These are phyloP conservation scores for Axinella damicornis DNA, from an alignment of 37 sponge, comb jelly and placozoan species.

Conservation along the genomic window DNA sequence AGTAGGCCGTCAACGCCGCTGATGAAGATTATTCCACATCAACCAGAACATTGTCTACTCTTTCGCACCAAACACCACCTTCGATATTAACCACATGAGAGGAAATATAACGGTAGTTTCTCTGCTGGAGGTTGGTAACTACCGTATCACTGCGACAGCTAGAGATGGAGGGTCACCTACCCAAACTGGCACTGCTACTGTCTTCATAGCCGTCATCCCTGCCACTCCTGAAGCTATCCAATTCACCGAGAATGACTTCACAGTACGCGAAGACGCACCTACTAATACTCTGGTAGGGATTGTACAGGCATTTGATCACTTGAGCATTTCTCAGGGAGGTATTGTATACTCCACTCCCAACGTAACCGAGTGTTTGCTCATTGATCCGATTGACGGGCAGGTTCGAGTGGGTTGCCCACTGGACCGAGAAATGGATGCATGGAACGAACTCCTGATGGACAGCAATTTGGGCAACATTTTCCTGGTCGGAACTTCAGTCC, in stretches of 20 bases:
- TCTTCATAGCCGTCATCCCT: conserved; percentile 39
- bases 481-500: not conserved
- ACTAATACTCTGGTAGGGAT: conserved; percentile 11
- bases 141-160: conserved; percentile 26
- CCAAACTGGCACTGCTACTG: not conserved
- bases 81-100: not conserved
- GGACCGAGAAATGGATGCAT: conserved; percentile 12
- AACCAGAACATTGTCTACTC: conserved; percentile 29
- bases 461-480: conserved; percentile 35
- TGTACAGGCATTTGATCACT: not conserved
- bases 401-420: conserved; percentile 13
- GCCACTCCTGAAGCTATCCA: not conserved
- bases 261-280: conserved; percentile 20
- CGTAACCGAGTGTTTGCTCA: conserved; percentile 5
- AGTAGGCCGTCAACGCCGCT: conserved; percentile 8
- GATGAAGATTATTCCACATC: conserved; percentile 9
- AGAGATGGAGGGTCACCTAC: conserved; percentile 49
- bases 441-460: conserved; percentile 8
- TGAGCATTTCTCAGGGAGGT: not conserved
- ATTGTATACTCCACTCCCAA: conserved; percentile 20
- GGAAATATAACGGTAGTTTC: conserved; percentile 18
- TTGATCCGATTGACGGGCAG: conserved; percentile 12
- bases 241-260: conserved; percentile 15
- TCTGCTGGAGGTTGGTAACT: conserved; percentile 32
- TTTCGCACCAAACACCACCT: not conserved